Evolutionary conservation across 30 jellyfish, hydroid and myxozoan species (phyloP).

Genomic region (Chrysaora quinquecirrha): DNA sequence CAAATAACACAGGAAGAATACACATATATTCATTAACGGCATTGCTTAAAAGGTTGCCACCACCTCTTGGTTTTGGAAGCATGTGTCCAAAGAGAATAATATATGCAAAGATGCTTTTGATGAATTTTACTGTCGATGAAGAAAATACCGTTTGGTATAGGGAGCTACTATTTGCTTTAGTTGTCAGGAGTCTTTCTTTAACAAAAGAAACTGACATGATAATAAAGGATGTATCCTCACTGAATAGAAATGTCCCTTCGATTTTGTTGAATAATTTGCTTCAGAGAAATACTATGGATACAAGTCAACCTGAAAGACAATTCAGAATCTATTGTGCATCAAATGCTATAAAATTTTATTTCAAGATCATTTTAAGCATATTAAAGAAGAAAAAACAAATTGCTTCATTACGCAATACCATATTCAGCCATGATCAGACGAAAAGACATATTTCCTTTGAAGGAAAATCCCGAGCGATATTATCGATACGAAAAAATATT

Average conservation of each 20-base stretch:
- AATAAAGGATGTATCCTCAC: background rate
- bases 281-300: background rate
- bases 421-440: too few relatives aligned
- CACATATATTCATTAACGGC: background rate
- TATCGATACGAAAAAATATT: too few relatives aligned
- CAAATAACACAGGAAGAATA: background rate
- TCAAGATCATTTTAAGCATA: background rate
- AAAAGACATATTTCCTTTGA: too few relatives aligned
- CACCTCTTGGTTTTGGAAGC: constrained; percentile 91
- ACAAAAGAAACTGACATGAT: background rate
- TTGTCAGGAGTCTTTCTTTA: background rate
- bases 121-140: constrained; percentile 59
- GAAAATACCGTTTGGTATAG: background rate
- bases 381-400: background rate
- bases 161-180: background rate
- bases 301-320: background rate
- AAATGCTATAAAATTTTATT: background rate
- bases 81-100: constrained; percentile 76
- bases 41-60: constrained; percentile 60
- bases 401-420: too few relatives aligned
- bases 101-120: constrained; percentile 46
- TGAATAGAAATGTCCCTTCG: background rate
- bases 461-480: too few relatives aligned
- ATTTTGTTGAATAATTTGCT: background rate
- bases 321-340: constrained; percentile 5